phyloP scores from a whole-genome alignment of 2,888 invertebrate genomes.

The Oligia fasciuncula region DNA sequence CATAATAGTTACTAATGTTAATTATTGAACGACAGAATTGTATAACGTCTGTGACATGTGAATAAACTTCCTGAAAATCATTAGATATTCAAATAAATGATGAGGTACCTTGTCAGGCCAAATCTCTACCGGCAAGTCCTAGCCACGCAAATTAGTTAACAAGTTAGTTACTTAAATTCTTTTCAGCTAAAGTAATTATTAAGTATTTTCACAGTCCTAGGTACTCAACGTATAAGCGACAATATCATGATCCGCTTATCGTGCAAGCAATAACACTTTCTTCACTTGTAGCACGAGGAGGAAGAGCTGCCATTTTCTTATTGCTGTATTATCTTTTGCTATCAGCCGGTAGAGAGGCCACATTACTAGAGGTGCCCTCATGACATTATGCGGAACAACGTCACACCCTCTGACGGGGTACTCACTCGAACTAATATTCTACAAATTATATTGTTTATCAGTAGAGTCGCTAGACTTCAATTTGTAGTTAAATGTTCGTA shows the following conservation, averaged over 20 bases:
- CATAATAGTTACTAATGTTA: conserved; percentile 55
- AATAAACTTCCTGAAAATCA: conserved; percentile 54
- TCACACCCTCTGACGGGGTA: conserved; percentile 49
- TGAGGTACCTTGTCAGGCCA: conserved; percentile 44
- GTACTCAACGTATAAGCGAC: conserved; percentile 7
- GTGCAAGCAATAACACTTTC: conserved; percentile 40
- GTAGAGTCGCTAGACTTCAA: conserved; percentile 89
- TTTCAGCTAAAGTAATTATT: conserved; percentile 46
- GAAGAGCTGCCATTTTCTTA: conserved; percentile 22
- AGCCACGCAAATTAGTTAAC: conserved; percentile 42
- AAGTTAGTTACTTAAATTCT: conserved; percentile 35
- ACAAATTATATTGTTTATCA: conserved; percentile 73
- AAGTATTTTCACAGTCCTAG: conserved; percentile 49
- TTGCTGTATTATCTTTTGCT: conserved; percentile 44
- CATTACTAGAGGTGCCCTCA: conserved; percentile 51
- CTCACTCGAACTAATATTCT: conserved; percentile 65
- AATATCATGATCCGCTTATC: conserved; percentile 44
- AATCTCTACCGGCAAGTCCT: conserved; percentile 43
- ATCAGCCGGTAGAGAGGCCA: conserved; percentile 39
- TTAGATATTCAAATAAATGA: conserved; percentile 51
- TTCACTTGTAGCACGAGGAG: conserved; percentile 35
- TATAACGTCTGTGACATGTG: conserved; percentile 56
- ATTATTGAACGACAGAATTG: conserved; percentile 48
- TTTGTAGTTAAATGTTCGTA: conserved; percentile 85
- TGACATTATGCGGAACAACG: conserved; percentile 39